Conservation (phyloP, 2,888 invertebrate genomes). For the Iphiclides podalirius region DNA sequence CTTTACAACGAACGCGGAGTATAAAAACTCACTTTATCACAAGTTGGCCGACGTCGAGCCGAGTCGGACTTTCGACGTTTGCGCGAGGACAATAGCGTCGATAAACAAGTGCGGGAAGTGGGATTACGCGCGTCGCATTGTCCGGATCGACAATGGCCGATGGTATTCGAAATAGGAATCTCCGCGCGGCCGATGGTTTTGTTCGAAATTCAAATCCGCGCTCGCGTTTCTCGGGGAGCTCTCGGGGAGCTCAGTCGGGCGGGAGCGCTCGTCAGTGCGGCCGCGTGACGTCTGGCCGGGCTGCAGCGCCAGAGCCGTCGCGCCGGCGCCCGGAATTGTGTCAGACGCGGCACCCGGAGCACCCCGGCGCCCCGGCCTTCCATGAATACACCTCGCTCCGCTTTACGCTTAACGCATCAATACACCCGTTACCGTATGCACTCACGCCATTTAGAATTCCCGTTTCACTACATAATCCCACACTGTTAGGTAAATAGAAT, state of each 20-base stretch:
- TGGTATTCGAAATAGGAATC: slow-evolving; percentile 30
- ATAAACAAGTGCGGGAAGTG: slow-evolving; percentile 48
- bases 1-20: slow-evolving; percentile 9
- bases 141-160: slow-evolving; percentile 52
- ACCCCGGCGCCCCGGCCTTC: slow-evolving; percentile 56
- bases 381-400: slow-evolving; percentile 57
- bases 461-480: slow-evolving; percentile 27
- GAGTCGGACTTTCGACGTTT: slow-evolving; percentile 39
- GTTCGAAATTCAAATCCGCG: slow-evolving; percentile 40
- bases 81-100: slow-evolving; percentile 52
- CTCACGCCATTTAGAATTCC: slow-evolving; percentile 43
- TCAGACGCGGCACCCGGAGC: slow-evolving; percentile 64
- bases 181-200: slow-evolving; percentile 39
- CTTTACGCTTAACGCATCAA: slow-evolving; percentile 64
- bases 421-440: slow-evolving; percentile 55
- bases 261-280: slow-evolving; percentile 59
- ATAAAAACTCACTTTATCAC: slow-evolving; percentile 26
- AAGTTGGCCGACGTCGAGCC: slow-evolving; percentile 20
- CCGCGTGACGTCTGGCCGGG: slow-evolving; percentile 75
- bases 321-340: slow-evolving; percentile 78
- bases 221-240: slow-evolving; percentile 32
- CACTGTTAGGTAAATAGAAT: not conserved
- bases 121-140: slow-evolving; percentile 61
- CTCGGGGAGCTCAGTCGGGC: slow-evolving; percentile 38
- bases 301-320: slow-evolving; percentile 57